A percentile compares a stretch with the other conserved stretches of the same genome.
Conservation (phyloP, 2,888 invertebrate species). For the Tetranychus truncatus region DNA sequence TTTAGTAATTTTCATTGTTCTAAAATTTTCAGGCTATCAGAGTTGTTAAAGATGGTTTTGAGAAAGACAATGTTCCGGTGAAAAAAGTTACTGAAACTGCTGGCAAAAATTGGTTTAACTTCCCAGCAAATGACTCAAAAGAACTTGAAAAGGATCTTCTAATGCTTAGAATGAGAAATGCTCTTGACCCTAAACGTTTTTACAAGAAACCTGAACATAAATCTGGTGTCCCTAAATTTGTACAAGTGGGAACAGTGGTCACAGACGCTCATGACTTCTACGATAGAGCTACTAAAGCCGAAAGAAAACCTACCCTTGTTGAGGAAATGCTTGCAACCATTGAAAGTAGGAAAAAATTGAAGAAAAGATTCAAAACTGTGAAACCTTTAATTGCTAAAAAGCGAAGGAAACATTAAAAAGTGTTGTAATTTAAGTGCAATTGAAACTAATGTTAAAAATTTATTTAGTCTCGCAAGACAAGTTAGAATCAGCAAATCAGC, state of each 20-base stretch:
- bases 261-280: constrained; percentile 75
- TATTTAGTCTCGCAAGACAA: too few species aligned
- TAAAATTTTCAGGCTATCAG: background rate
- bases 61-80: constrained; percentile 40
- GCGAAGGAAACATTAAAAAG: background rate
- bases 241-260: constrained; percentile 52
- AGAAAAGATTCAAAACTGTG: constrained; percentile 35
- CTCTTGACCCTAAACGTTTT: constrained; percentile 74
- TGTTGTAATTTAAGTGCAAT: too few species aligned
- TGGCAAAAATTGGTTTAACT: constrained; percentile 70
- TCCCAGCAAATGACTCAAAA: constrained; percentile 60
- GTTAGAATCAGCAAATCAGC: too few species aligned
- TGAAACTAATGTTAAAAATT: too few species aligned
- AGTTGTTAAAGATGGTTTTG: background rate
- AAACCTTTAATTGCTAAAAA: background rate
- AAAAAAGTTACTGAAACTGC: constrained; percentile 48
- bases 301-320: constrained; percentile 70
- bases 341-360: constrained; percentile 44
- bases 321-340: constrained; percentile 81
- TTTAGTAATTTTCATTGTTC: background rate
- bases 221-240: constrained; percentile 78
- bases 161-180: constrained; percentile 76
- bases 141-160: constrained; percentile 72
- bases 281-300: constrained; percentile 58
- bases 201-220: constrained; percentile 57